Percentiles rank a stretch among this genome's conserved stretches.
Evolutionary conservation across 2,888 invertebrate species (phyloP).

Genomic region (Leptopterna dolabrata): DNA sequence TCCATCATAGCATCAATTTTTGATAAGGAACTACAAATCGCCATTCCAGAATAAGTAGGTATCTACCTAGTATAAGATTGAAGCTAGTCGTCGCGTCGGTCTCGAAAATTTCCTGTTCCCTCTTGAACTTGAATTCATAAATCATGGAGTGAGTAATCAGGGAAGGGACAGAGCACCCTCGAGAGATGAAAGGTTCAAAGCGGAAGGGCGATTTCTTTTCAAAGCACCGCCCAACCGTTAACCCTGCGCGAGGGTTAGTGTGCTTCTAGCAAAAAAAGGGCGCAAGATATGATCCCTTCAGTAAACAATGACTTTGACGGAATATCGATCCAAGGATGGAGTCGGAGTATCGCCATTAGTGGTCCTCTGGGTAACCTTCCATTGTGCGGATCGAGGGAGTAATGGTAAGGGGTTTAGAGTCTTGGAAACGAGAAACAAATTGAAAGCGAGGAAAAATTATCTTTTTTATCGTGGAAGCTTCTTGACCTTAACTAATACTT

Average conservation of each 20-base stretch:
- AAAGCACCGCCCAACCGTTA: background rate
- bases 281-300: constrained; percentile 24
- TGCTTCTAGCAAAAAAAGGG: background rate
- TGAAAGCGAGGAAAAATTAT: too few relatives aligned
- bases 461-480: too few relatives aligned
- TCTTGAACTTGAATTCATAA: constrained; percentile 5
- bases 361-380: background rate
- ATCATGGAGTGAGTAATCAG: constrained; percentile 25
- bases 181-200: constrained; percentile 8
- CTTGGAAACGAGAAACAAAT: too few relatives aligned
- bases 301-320: constrained; percentile 48
- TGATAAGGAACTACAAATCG: too few relatives aligned
- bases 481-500: too few relatives aligned
- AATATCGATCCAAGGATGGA: constrained; percentile 15
- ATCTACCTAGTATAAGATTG: too few relatives aligned
- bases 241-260: too few relatives aligned
- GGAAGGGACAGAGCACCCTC: background rate
- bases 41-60: too few relatives aligned
- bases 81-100: too few relatives aligned
- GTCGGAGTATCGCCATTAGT: background rate
- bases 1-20: too few relatives aligned
- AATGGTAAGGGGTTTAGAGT: background rate
- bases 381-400: background rate
- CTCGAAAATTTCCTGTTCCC: background rate
- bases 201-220: background rate